Percentiles rank a stretch among this genome's conserved stretches.
Conservation (phyloP, 2,888 invertebrate genomes). For the Sesamia inferens region DNA sequence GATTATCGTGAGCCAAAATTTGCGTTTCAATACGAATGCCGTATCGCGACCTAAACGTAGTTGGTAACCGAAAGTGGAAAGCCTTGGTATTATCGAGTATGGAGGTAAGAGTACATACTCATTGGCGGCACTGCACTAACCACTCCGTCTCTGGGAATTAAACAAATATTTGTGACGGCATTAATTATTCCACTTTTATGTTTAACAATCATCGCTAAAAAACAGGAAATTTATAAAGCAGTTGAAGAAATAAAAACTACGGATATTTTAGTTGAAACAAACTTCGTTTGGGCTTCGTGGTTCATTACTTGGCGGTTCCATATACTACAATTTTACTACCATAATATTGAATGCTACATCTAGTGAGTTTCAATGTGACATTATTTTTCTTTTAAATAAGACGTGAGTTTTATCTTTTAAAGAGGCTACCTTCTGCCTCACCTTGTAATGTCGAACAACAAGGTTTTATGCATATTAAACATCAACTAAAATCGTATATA, state of each 20-base stretch:
- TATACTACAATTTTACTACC: slow-evolving; percentile 21
- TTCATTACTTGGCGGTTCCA: slow-evolving; percentile 5
- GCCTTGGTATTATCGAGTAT: slow-evolving; percentile 86
- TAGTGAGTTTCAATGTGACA: slow-evolving; percentile 30
- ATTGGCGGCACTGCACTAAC: slow-evolving; percentile 73
- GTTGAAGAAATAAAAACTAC: slow-evolving; percentile 13
- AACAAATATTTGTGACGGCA: slow-evolving; percentile 75
- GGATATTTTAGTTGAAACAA: neutral
- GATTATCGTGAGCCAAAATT: slow-evolving; percentile 68
- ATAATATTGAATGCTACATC: slow-evolving; percentile 45
- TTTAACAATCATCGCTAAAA: slow-evolving; percentile 40
- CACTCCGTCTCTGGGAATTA: slow-evolving; percentile 72
- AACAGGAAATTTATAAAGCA: slow-evolving; percentile 34
- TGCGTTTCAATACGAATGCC: slow-evolving; percentile 71
- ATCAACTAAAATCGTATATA: slow-evolving; percentile 44
- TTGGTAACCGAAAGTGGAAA: slow-evolving; percentile 85
- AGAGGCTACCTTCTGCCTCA: slow-evolving; percentile 53
- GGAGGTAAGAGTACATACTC: slow-evolving; percentile 76
- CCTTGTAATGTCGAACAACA: slow-evolving; percentile 62
- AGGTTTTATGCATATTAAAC: slow-evolving; percentile 62
- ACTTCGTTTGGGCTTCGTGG: neutral
- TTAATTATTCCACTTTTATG: slow-evolving; percentile 60
- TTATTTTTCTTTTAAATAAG: slow-evolving; percentile 42
- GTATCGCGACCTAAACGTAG: slow-evolving; percentile 72
- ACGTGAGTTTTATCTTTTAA: slow-evolving; percentile 58